Percentiles rank a stretch among this genome's conserved stretches.
Conservation (phyloP, 2,888 invertebrate genomes). For the Dasypogon diadema region DNA sequence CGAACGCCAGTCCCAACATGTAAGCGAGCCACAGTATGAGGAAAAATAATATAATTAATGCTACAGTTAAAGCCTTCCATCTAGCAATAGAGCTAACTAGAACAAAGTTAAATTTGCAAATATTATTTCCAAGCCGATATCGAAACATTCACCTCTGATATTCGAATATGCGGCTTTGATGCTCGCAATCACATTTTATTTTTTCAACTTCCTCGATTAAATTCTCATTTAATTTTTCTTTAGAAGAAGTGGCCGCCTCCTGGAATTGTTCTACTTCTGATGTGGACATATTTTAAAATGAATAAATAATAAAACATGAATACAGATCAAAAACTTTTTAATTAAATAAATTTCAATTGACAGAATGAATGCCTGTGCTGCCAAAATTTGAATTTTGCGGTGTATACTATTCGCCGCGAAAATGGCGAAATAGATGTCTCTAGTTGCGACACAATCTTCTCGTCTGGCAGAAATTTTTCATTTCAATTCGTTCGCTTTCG, state of each 20-base stretch:
- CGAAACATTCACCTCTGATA: conserved; percentile 41
- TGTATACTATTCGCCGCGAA: not conserved
- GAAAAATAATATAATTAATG: not conserved
- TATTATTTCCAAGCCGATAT: not conserved
- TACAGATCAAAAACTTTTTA: not conserved
- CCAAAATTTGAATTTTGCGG: not conserved
- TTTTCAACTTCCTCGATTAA: conserved; percentile 47
- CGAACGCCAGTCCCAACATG: conserved; percentile 7
- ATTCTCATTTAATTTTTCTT: conserved; percentile 40
- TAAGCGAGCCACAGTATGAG: not conserved
- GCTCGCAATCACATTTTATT: conserved; percentile 52
- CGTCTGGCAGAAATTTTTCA: conserved; percentile 27
- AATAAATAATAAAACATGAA: not conserved
- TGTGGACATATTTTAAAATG: not conserved
- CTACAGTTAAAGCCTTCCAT: not conserved
- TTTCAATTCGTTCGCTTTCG: conserved; percentile 18
- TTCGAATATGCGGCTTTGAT: conserved; percentile 46
- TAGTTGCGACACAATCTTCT: not conserved
- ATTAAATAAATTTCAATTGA: conserved; percentile 3
- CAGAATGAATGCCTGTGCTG: not conserved
- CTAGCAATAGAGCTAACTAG: conserved; percentile 9
- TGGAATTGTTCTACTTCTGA: not conserved
- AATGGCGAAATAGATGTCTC: not conserved
- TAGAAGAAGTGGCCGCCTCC: not conserved
- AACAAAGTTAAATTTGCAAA: not conserved